Evolutionary conservation across 1,140 invertebrate species (phyloP), one percentile per base, ranked within the genome.

Genomic region (Mercenaria mercenaria): DNA sequence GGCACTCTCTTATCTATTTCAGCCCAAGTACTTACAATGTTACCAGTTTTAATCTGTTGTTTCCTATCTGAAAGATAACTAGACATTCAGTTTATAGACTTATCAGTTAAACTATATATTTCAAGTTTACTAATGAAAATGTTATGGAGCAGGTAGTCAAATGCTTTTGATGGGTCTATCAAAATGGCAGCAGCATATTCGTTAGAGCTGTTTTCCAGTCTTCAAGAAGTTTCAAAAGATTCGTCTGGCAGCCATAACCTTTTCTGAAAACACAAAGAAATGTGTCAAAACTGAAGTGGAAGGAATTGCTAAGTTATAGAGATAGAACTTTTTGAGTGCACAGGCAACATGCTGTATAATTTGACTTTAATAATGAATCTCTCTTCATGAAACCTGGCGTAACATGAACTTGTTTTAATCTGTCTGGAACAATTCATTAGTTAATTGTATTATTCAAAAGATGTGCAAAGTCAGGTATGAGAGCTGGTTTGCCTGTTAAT

Each of bases 1-100:
- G 82, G 89, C 50, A 90, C 83, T 50, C 77, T 67, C 56, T 87
- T 87, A 50, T n/a, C 10, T 29, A 87, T 87, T 23, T 81, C 61
- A 8, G 59, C 4, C 52, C 26, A 74, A 23, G n/a, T 29, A 72
- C 83, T 87, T 26, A 37, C 41, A 43, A 39, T n/a, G n/a, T n/a
- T n/a, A n/a, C n/a, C n/a, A n/a, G n/a, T n/a, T n/a, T n/a, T n/a
- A n/a, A n/a, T n/a, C n/a, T n/a, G n/a, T n/a, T n/a, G n/a, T n/a
- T n/a, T n/a, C n/a, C n/a, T n/a, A n/a, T n/a, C n/a, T n/a, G n/a
- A n/a, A n/a, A n/a, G n/a, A n/a, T n/a, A n/a, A n/a, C n/a, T n/a
- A n/a, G n/a, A n/a, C n/a, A n/a, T n/a, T n/a, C n/a, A n/a, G n/a
- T n/a, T n/a, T n/a, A n/a, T n/a, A n/a, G n/a, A n/a, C n/a, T n/a